A percentile compares a stretch with the other conserved stretches of the same genome.
Evolutionary conservation across 1,140 invertebrate genomes (phyloP).

Genomic region (Drosophila oshimai): DNA sequence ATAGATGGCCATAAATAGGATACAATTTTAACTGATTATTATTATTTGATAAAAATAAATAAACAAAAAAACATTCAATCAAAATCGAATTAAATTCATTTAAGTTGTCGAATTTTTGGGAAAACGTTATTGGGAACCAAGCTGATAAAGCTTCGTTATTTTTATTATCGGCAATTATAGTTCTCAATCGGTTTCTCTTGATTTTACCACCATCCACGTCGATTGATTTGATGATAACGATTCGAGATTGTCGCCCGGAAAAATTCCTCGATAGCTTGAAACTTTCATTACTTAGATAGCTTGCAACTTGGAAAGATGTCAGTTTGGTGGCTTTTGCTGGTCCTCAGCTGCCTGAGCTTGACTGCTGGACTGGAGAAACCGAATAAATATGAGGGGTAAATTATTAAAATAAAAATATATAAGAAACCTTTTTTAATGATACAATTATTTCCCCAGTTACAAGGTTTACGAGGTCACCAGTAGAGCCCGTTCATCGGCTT

Average conservation of each 20-base stretch:
- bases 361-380: not conserved
- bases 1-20: too few species aligned
- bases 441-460: constrained; percentile 12
- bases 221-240: constrained; percentile 13
- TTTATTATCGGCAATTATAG: constrained; percentile 14
- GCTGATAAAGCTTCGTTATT: not conserved
- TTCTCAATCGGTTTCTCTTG: constrained; percentile 1
- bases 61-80: not conserved
- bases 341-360: constrained; percentile 10
- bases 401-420: not conserved
- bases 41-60: too few species aligned
- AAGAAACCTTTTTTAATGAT: not conserved
- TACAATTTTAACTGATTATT: too few species aligned
- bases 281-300: constrained; percentile 9
- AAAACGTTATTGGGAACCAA: constrained; percentile 16
- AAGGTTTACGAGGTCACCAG: constrained; percentile 49
- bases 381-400: constrained; percentile 52
- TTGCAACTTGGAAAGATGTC: constrained; percentile 42
- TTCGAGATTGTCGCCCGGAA: not conserved
- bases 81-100: not conserved
- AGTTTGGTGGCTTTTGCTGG: constrained; percentile 19
- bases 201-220: constrained; percentile 13
- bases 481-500: constrained; percentile 8
- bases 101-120: not conserved
- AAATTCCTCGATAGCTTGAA: not conserved